Evolutionary conservation across 2,888 invertebrate genomes (phyloP), one percentile per base, ranked within the genome.

Genomic region (Cecidostiba fungosa): DNA sequence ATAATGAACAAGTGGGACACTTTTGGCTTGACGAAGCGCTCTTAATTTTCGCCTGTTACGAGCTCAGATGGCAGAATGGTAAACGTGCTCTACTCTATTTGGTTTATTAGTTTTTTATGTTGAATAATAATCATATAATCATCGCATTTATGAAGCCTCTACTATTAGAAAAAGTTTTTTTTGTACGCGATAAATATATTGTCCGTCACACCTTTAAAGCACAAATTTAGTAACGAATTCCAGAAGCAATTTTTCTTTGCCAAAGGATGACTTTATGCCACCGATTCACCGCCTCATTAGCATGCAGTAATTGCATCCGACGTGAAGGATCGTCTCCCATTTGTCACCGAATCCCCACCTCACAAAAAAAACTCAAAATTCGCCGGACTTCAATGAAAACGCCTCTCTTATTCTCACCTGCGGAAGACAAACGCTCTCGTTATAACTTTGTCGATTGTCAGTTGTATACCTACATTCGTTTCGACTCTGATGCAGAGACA

Each of bases 381-480:
- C 54, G 54, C 6, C 16, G 23, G 29, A 29, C 19, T 72, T 19
- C n/a, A 39, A 72, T 72, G 70, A 72, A 72, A 72, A 39, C 23
- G 36, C 10, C 23, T 39, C n/a, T 39, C n/a, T 39, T 19, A 5
- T 66, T 36, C 70, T 72, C 70, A 39, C n/a, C 39, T 39, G 3
- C 14, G 29, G 16, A 14, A 66, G 29, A 26, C 66, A 66, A 66
- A 2, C 16, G 29, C 66, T 19, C 14, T 47, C 69, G 78, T 47
- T 78, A n/a, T n/a, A 23, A 29, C 16, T 12, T 1, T 23, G 47
- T 23, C 39, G 43, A 78, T 77, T 78, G 78, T 78, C 78, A 47
- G 78, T 43, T 36, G n/a, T 29, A 66, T 29, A 23, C 1, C 2
- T 66, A 66, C 6, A 54, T 50, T 29, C 43, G 54, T n/a, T 43